phyloP scores from a whole-genome alignment of 2,888 invertebrate species.

The Drosophila paucipuncta region DNA sequence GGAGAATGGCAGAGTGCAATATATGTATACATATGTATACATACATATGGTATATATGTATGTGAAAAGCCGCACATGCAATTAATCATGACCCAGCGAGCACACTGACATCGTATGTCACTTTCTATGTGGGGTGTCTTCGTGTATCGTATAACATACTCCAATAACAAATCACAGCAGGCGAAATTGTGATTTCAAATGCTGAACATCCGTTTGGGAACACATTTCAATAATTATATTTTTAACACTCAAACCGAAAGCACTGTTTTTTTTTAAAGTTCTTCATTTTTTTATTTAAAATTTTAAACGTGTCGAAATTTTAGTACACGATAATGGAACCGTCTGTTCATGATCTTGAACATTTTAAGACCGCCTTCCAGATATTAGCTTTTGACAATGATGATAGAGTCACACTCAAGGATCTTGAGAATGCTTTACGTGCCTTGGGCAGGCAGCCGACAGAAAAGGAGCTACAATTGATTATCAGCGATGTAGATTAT shows the following conservation, averaged over 20 bases:
- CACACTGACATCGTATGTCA: neutral
- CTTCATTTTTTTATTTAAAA: neutral
- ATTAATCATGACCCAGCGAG: conserved; percentile 8
- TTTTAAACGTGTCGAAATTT: neutral
- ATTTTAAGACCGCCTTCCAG: conserved; percentile 4
- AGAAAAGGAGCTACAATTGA: conserved; percentile 24
- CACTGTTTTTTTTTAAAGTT: neutral
- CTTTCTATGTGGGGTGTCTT: neutral
- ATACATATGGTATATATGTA: neutral
- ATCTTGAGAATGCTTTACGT: neutral
- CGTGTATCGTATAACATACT: neutral
- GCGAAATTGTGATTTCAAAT: neutral
- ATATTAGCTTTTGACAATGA: neutral
- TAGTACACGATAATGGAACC: conserved; percentile 6
- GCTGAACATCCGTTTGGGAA: neutral
- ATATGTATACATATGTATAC: conserved; percentile 2
- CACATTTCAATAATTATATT: neutral
- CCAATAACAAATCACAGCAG: conserved; percentile 3
- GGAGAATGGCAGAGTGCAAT: conserved; percentile 18
- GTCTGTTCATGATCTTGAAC: neutral
- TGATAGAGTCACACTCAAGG: neutral
- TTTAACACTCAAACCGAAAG: neutral
- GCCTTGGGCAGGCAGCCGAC: conserved; percentile 1
- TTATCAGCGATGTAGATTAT: conserved; percentile 24
- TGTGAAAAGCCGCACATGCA: neutral